Evolutionary conservation across 2,797 vertebrate species (phyloP), one percentile per base, ranked within the genome.

Genomic region (Darevskia mixta): DNA sequence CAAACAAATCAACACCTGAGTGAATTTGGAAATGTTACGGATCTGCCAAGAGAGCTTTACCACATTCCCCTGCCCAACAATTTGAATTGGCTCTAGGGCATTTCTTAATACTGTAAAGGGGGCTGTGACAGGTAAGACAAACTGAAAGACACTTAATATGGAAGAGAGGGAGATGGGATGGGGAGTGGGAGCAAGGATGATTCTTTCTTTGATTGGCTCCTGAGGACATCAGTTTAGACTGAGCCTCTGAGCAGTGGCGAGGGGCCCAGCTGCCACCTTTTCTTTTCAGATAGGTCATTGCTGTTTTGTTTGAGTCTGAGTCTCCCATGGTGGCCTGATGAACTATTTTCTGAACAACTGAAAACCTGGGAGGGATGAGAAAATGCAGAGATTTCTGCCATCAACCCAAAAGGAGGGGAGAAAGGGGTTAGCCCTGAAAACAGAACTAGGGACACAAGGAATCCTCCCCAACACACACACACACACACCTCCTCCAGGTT

Each of bases 291-390:
- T 7, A 5, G 13, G 81, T 18, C 27, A 27, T 78, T 49, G 81
- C 88, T 61, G n/a, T 84, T 79, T 90, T 91, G 67, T 86, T 55
- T 89, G 81, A 72, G 80, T 8, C 43, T 88, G 83, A 88, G 69
- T 49, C 41, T 8, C 20, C 41, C 45, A 3, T 4, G 5, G 72
- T 58, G 87, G 64, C 41, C 80, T 38, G 38, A 0, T 82, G 72
- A 90, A 67, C 9, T 77, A 23, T 43, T 18, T 87, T 79, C 38
- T 86, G 41, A 29, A 8, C 83, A 7, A 66, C n/a, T 75, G 23
- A 84, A 55, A 73, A 49, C 11, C 83, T 66, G 6, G 27, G 27
- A 49, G 18, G 35, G 25, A 29, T 89, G 58, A 41, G 41, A 67
- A 73, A 89, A 85, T 73, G 38, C n/a, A 20, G 2, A 17, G 29